A percentile compares a stretch with the other conserved stretches of the same genome.
These are phyloP conservation scores for Brachionus angularis DNA, from an alignment of 1,140 invertebrate genomes.

Conservation along the genomic window DNA sequence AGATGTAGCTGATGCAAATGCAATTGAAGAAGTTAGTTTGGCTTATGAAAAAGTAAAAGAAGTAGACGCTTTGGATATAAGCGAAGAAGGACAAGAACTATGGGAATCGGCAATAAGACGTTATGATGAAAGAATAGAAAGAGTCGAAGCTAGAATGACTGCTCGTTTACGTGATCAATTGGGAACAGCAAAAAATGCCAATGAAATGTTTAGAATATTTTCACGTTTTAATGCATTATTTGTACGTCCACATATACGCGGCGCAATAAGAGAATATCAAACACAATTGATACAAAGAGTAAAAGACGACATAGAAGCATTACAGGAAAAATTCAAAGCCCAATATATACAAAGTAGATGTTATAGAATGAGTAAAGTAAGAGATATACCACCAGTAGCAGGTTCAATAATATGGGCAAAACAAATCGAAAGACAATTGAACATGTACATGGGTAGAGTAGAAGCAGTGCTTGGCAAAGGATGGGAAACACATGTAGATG, in stretches of 20 bases:
- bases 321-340: conserved; percentile 97
- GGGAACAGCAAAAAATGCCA: conserved; percentile 95
- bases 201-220: conserved; percentile 99
- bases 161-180: conserved; percentile 91
- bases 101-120: conserved; percentile 90
- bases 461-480: conserved; percentile 96
- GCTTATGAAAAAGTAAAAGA: conserved; percentile 98
- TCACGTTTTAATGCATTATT: conserved; percentile 96
- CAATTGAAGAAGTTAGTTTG: conserved; percentile 76
- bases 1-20: conserved; percentile 87
- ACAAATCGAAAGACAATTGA: conserved; percentile 89
- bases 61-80: conserved; percentile 94
- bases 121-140: conserved; percentile 94
- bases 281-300: conserved; percentile 97
- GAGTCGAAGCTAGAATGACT: conserved; percentile 93
- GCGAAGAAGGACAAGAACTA: conserved; percentile 87
- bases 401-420: conserved; percentile 77
- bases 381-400: conserved; percentile 89
- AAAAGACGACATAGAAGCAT: conserved; percentile 93
- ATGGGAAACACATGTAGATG: conserved; percentile 98
- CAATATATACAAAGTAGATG: conserved; percentile 70
- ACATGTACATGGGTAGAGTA: conserved; percentile 87
- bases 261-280: conserved; percentile 97
- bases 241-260: conserved; percentile 93
- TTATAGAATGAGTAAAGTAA: conserved; percentile 78